Evolutionary conservation across 2,888 invertebrate species (phyloP).

Genomic region (Dryomyza anilis): DNA sequence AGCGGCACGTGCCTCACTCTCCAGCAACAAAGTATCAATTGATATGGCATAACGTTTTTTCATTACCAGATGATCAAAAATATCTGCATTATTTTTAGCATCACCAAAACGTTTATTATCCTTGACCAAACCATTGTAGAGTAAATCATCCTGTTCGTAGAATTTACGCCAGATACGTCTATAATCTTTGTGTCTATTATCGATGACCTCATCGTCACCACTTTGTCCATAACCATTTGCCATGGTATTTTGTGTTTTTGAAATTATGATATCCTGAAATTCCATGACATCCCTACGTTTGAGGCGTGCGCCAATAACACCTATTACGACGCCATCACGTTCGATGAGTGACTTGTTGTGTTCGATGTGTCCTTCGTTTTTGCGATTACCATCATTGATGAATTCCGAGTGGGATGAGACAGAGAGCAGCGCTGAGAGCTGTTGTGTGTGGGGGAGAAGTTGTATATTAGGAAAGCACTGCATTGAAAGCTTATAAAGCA

Average conservation of each 20-base stretch:
- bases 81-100: conserved; percentile 46
- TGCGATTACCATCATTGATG: conserved; percentile 65
- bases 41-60: conserved; percentile 63
- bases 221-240: conserved; percentile 61
- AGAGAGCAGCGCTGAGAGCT: conserved; percentile 64
- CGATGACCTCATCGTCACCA: conserved; percentile 19
- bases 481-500: not conserved
- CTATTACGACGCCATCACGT: conserved; percentile 63
- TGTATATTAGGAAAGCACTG: not conserved
- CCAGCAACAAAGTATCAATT: conserved; percentile 68
- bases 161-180: conserved; percentile 48
- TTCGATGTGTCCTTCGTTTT: conserved; percentile 62
- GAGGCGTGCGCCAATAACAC: conserved; percentile 63
- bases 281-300: conserved; percentile 63
- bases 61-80: conserved; percentile 57
- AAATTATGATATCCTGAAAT: conserved; percentile 63
- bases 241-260: conserved; percentile 62
- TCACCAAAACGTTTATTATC: conserved; percentile 49
- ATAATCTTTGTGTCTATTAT: conserved; percentile 42
- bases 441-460: not conserved
- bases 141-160: conserved; percentile 45
- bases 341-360: conserved; percentile 58
- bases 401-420: conserved; percentile 66
- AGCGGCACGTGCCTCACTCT: conserved; percentile 67
- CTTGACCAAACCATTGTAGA: conserved; percentile 41